These are phyloP conservation scores for Lycophotia porphyrea DNA, from an alignment of 2,888 invertebrate species.

Conservation along the genomic window DNA sequence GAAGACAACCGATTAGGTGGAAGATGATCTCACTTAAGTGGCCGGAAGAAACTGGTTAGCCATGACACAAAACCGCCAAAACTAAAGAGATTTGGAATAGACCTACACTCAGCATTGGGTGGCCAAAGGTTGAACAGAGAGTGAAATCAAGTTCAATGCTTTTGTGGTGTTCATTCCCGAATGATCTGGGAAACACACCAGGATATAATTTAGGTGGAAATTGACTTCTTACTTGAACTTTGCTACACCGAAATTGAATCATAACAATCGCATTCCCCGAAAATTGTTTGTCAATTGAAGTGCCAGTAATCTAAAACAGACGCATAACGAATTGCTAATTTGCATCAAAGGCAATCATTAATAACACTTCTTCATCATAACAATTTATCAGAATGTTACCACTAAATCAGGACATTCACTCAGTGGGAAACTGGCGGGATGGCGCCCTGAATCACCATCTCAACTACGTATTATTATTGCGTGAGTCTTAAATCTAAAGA, in stretches of 20 bases:
- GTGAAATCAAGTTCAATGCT: too few relatives aligned
- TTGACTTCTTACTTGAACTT: neutral
- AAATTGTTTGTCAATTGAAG: constrained; percentile 17
- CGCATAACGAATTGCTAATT: constrained; percentile 46
- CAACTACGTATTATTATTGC: constrained; percentile 78
- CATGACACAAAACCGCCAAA: neutral
- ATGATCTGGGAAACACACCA: neutral
- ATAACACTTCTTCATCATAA: constrained; percentile 63
- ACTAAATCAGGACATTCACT: constrained; percentile 74
- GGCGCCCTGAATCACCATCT: constrained; percentile 73
- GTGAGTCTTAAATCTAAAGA: constrained; percentile 85
- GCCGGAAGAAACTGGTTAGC: neutral
- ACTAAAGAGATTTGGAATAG: neutral
- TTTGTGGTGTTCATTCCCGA: too few relatives aligned
- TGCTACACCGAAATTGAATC: neutral
- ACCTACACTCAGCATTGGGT: neutral
- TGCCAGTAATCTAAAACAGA: constrained; percentile 31
- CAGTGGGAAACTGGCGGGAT: constrained; percentile 36
- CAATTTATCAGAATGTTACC: constrained; percentile 73
- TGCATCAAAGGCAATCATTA: constrained; percentile 58
- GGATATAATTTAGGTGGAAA: neutral
- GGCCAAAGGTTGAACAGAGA: neutral
- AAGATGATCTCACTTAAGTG: neutral
- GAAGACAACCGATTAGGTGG: neutral
- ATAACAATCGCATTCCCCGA: neutral